A percentile compares a stretch with the other conserved stretches of the same genome.
Evolutionary conservation across 1,140 invertebrate genomes (phyloP).

Genomic region (Eriosoma lanigerum): DNA sequence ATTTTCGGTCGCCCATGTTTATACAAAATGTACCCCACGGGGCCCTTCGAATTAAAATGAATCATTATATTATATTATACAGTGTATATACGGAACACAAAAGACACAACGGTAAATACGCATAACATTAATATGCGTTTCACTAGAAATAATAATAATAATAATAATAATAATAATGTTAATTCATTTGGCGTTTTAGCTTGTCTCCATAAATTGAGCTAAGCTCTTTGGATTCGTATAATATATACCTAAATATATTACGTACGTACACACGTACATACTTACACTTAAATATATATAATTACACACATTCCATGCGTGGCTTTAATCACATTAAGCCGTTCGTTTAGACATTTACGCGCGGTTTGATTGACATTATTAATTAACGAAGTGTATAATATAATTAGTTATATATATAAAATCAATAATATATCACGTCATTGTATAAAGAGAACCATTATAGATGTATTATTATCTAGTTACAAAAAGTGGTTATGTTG

Average conservation of each 20-base stretch:
- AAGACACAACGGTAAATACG: slow-evolving; percentile 12
- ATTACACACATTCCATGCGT: too few species aligned
- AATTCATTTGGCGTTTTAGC: slow-evolving; percentile 11
- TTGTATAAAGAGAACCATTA: background rate
- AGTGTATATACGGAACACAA: background rate
- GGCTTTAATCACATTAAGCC: slow-evolving; percentile 13
- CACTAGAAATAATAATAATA: slow-evolving; percentile 15
- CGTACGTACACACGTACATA: too few species aligned
- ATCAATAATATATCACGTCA: background rate
- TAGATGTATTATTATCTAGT: too few species aligned
- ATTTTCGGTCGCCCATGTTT: slow-evolving; percentile 3
- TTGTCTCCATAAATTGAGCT: slow-evolving; percentile 31
- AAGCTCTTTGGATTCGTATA: slow-evolving; percentile 14
- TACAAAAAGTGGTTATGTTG: too few species aligned
- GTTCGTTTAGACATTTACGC: background rate
- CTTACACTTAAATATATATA: too few species aligned
- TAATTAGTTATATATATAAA: background rate
- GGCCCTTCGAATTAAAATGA: slow-evolving; percentile 24
- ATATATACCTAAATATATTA: background rate
- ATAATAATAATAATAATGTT: slow-evolving; percentile 2
- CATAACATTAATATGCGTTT: slow-evolving; percentile 29
- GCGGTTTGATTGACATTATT: slow-evolving; percentile 11
- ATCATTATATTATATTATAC: slow-evolving; percentile 9
- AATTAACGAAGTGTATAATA: slow-evolving; percentile 1
- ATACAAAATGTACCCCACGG: background rate